Evolutionary conservation across 30 jellyfish, hydroid and myxozoan species (phyloP).

Genomic region (Aurelia aurita): DNA sequence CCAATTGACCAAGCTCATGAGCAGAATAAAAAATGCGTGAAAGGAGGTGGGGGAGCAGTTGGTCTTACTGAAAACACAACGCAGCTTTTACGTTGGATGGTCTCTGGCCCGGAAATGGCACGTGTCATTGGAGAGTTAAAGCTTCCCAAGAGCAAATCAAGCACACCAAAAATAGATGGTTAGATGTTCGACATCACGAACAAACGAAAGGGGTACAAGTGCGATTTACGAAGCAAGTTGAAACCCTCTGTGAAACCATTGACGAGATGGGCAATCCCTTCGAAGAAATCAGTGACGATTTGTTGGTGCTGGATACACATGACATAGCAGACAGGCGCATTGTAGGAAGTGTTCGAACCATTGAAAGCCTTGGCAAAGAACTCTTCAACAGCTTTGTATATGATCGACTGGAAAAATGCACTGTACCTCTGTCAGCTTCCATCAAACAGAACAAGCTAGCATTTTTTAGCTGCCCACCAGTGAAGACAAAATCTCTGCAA

Average conservation of each 20-base stretch:
- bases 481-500: constrained; percentile 14
- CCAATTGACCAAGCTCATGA: constrained; percentile 52
- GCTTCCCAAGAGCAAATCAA: not conserved
- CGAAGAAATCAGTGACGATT: constrained; percentile 11
- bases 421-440: constrained; percentile 12
- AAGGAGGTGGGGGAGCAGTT: constrained; percentile 43
- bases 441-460: constrained; percentile 25
- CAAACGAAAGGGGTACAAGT: constrained; percentile 13
- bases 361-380: not conserved
- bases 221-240: not conserved
- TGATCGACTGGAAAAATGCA: not conserved
- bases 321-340: too few relatives aligned
- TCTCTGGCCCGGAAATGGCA: constrained; percentile 42
- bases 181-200: constrained; percentile 37
- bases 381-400: constrained; percentile 19
- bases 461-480: constrained; percentile 18
- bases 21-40: constrained; percentile 26
- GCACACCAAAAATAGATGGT: not conserved
- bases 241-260: not conserved
- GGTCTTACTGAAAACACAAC: constrained; percentile 7
- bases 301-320: too few relatives aligned
- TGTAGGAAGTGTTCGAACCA: not conserved
- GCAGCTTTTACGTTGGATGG: constrained; percentile 28
- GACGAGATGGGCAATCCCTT: constrained; percentile 38
- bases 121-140: not conserved